A percentile compares a stretch with the other conserved stretches of the same genome.
Conservation (phyloP, 2,113 vertebrate genomes). For the Egretta garzetta region DNA sequence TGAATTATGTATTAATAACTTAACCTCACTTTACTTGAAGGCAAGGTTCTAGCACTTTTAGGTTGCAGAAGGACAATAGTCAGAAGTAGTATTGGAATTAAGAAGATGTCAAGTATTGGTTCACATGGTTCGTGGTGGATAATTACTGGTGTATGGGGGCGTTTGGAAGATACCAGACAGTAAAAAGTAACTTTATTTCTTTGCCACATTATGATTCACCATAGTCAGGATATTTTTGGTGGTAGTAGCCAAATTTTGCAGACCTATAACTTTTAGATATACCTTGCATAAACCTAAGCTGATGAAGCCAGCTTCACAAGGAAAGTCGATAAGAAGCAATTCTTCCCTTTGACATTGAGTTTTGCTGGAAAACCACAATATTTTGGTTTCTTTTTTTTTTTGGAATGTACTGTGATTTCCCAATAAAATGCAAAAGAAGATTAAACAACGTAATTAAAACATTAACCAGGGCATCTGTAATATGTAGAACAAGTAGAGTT, state of each 20-base stretch:
- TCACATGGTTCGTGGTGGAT: not conserved
- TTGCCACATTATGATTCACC: not conserved
- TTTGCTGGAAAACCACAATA: not conserved
- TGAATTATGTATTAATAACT: not conserved
- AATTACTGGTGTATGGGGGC: not conserved
- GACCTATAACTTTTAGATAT: not conserved
- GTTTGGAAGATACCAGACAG: not conserved
- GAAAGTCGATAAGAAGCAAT: not conserved
- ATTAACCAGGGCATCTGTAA: not conserved
- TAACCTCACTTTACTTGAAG: not conserved
- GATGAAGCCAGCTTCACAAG: not conserved
- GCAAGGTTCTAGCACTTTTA: not conserved
- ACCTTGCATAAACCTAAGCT: not conserved
- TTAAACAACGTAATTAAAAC: not conserved
- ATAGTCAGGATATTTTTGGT: not conserved
- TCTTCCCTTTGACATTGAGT: not conserved
- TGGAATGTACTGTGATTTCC: not conserved
- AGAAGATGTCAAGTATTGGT: not conserved
- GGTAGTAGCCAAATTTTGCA: not conserved
- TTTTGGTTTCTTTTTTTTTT: not conserved
- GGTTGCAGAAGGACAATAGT: not conserved
- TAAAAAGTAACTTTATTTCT: not conserved
- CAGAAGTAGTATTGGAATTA: not conserved
- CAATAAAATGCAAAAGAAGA: not conserved
- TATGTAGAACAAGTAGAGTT: not conserved